Conservation (phyloP, 2,888 invertebrate species). For the Drosophila parthenogenetica region DNA sequence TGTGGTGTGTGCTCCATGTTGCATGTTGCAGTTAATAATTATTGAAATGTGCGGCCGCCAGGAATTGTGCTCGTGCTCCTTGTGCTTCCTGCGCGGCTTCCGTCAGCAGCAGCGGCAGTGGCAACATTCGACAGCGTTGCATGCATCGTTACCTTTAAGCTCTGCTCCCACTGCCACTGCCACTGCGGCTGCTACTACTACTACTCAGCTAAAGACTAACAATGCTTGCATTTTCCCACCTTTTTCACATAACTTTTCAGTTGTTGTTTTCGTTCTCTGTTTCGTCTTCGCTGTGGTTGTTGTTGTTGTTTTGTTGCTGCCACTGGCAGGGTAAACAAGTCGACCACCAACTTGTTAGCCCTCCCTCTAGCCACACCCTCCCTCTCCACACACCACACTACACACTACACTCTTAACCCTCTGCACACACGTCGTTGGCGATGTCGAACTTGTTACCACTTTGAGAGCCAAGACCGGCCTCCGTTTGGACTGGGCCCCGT, state of each 20-base stretch:
- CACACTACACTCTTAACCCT: slow-evolving; percentile 21
- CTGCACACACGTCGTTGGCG: slow-evolving; percentile 51
- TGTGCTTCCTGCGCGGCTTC: slow-evolving; percentile 80
- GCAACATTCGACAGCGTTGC: slow-evolving; percentile 63
- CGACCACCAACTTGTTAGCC: slow-evolving; percentile 71
- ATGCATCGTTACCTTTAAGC: slow-evolving; percentile 76
- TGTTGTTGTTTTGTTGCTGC: slow-evolving; percentile 46
- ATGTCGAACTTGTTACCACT: slow-evolving; percentile 79
- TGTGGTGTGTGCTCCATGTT: slow-evolving; percentile 62
- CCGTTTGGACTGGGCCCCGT: slow-evolving; percentile 65
- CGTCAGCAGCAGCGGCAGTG: slow-evolving; percentile 35
- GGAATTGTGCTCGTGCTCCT: slow-evolving; percentile 79
- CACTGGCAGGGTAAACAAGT: slow-evolving; percentile 79
- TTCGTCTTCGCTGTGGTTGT: slow-evolving; percentile 31
- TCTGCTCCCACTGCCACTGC: slow-evolving; percentile 23
- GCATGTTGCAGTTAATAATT: slow-evolving; percentile 82
- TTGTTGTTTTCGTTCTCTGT: slow-evolving; percentile 32
- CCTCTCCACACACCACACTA: slow-evolving; percentile 2
- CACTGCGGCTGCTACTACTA: slow-evolving; percentile 35
- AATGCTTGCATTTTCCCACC: slow-evolving; percentile 81
- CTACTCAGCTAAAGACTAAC: slow-evolving; percentile 73
- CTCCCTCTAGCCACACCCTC: neutral
- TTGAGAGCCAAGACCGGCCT: slow-evolving; percentile 67
- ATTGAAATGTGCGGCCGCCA: slow-evolving; percentile 80
- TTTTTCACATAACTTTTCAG: slow-evolving; percentile 78